Conservation (phyloP, 2,797 vertebrate species). For the Catamblyrhynchus diadema region DNA sequence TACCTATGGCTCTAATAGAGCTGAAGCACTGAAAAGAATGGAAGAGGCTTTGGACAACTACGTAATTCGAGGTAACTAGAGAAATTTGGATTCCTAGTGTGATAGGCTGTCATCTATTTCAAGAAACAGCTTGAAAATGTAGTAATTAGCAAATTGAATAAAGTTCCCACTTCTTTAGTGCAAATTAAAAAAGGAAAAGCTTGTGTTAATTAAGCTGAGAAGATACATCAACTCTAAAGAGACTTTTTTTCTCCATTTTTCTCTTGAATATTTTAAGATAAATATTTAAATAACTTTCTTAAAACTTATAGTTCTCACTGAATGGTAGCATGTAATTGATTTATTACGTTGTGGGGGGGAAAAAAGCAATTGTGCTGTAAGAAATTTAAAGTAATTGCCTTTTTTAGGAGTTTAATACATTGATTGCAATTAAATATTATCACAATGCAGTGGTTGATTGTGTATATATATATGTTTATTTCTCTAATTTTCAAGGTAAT, state of each 20-base stretch:
- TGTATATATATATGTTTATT: neutral
- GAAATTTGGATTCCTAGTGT: constrained; percentile 65
- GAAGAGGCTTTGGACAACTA: constrained; percentile 93
- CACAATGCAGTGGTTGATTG: neutral
- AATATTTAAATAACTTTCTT: neutral
- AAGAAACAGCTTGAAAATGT: constrained; percentile 80
- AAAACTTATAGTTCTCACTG: neutral
- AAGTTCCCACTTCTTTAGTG: constrained; percentile 79
- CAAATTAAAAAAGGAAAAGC: constrained; percentile 79
- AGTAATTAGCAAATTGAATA: constrained; percentile 83
- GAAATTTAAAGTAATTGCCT: neutral
- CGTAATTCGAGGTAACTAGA: constrained; percentile 89
- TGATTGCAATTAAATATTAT: neutral
- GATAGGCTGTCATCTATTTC: constrained; percentile 59
- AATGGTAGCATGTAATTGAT: neutral
- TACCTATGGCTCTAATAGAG: constrained; percentile 86
- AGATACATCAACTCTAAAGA: constrained; percentile 60
- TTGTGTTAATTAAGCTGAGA: constrained; percentile 74
- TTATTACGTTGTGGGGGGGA: neutral
- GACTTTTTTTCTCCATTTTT: constrained; percentile 11
- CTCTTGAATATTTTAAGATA: neutral
- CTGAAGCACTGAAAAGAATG: constrained; percentile 88
- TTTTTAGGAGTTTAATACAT: neutral
- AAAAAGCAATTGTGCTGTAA: neutral
- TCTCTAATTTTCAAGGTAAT: neutral